Evolutionary conservation across 2,797 vertebrate species (phyloP).

Genomic region (Tauraco hartlaubi): DNA sequence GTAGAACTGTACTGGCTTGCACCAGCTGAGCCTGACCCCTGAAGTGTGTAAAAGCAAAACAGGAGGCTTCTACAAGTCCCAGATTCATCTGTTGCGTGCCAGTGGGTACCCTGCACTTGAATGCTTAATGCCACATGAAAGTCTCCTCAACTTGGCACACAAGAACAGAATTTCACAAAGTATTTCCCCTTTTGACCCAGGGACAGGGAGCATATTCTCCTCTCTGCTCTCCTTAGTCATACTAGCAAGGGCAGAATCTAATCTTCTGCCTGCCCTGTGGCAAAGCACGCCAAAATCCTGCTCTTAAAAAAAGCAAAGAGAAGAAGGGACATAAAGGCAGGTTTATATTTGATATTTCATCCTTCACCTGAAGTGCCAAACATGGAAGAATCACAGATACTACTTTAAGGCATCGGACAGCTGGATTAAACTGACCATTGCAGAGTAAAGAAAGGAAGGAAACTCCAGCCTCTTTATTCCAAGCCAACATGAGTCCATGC

Average conservation of each 20-base stretch:
- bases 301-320: not conserved
- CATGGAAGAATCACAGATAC: not conserved
- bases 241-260: not conserved
- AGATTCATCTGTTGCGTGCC: not conserved
- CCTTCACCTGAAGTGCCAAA: fast-evolving
- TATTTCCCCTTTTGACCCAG: not conserved
- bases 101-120: not conserved
- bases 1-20: not conserved
- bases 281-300: not conserved
- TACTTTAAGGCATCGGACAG: not conserved
- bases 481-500: not conserved
- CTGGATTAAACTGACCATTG: not conserved
- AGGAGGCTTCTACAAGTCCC: not conserved
- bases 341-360: not conserved
- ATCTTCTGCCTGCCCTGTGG: not conserved
- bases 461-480: not conserved
- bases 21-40: not conserved
- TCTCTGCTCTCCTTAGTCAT: not conserved
- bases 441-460: not conserved
- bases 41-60: not conserved
- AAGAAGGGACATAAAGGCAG: not conserved
- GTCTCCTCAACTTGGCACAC: not conserved
- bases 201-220: not conserved
- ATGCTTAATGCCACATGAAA: not conserved
- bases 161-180: not conserved